Percentiles rank a stretch among this genome's conserved stretches.
Conservation (phyloP, 2,797 vertebrate genomes). For the Coracias cyanogaster region DNA sequence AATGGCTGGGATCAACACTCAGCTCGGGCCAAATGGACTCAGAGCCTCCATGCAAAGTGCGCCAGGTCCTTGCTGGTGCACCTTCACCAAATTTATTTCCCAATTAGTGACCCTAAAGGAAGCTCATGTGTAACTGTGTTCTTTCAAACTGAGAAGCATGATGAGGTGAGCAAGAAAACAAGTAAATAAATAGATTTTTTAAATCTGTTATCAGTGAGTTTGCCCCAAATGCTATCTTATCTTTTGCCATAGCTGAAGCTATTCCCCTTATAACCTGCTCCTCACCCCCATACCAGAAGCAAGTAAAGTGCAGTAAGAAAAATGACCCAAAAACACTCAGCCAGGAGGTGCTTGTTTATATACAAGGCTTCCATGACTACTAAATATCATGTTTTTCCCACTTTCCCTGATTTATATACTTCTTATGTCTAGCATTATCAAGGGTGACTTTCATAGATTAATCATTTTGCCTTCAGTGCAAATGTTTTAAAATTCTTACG, state of each 20-base stretch:
- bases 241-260: neutral
- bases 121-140: neutral
- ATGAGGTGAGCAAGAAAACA: neutral
- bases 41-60: accelerated
- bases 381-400: neutral
- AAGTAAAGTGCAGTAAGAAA: neutral
- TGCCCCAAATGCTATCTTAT: neutral
- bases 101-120: neutral
- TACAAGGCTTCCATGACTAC: neutral
- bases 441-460: neutral
- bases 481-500: neutral
- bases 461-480: neutral
- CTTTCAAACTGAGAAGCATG: neutral
- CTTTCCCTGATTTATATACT: neutral
- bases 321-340: neutral
- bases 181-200: neutral
- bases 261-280: neutral
- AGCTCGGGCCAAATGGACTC: neutral
- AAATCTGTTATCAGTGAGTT: accelerated
- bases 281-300: neutral
- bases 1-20: neutral
- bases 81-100: neutral
- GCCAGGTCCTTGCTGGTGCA: neutral
- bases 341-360: neutral
- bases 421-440: neutral